These are phyloP conservation scores for Bombylius discolor DNA, from an alignment of 2,888 invertebrate genomes.

Conservation along the genomic window DNA sequence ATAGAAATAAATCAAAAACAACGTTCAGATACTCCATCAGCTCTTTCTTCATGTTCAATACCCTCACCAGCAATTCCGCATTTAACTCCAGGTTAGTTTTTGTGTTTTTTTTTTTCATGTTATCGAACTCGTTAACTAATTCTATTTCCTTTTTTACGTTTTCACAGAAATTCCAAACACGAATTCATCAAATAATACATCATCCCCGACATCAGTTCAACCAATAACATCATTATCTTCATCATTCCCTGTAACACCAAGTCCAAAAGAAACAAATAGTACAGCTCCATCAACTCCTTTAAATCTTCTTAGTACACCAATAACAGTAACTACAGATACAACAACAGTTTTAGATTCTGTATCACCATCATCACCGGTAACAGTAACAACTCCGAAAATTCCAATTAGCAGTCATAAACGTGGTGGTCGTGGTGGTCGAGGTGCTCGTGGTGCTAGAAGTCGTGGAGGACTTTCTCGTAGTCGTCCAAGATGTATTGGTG, in stretches of 20 bases:
- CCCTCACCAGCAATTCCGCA: neutral
- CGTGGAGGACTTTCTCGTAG: constrained; percentile 20
- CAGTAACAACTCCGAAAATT: constrained; percentile 18
- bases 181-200: neutral
- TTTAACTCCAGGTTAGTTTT: neutral
- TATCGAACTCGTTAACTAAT: too few species aligned
- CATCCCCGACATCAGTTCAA: neutral
- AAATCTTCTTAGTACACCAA: neutral
- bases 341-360: constrained; percentile 6
- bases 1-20: neutral
- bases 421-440: constrained; percentile 24
- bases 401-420: constrained; percentile 35
- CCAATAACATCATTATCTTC: neutral
- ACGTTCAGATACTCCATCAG: neutral
- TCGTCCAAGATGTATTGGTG: constrained; percentile 31
- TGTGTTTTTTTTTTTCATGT: too few species aligned
- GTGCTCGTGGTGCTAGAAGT: constrained; percentile 30
- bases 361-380: neutral
- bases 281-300: constrained; percentile 4
- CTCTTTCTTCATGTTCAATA: neutral
- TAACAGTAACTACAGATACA: neutral
- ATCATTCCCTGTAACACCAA: neutral
- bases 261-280: neutral
- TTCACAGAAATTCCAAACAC: neutral
- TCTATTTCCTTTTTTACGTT: too few species aligned